phyloP scores from a whole-genome alignment of 2,113 vertebrate genomes.

The Propithecus coquereli region DNA sequence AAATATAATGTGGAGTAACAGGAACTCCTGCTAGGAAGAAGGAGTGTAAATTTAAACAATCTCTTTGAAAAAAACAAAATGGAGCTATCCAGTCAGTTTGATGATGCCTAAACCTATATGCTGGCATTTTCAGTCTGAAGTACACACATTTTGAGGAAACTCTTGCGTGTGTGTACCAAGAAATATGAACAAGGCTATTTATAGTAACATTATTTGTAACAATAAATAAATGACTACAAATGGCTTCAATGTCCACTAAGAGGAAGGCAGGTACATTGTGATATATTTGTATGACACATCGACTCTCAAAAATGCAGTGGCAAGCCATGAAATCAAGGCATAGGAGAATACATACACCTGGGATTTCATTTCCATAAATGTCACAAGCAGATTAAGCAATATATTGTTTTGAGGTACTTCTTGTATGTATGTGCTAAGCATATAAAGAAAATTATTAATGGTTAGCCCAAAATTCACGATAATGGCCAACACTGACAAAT shows the following conservation, averaged over 20 bases:
- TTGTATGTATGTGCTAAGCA: accelerated
- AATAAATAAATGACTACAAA: background rate
- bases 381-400: background rate
- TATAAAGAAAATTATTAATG: background rate
- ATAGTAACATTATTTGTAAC: background rate
- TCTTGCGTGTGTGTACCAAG: background rate
- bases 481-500: background rate
- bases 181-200: background rate
- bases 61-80: background rate
- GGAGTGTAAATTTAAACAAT: background rate
- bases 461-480: background rate
- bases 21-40: background rate
- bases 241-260: too few relatives aligned
- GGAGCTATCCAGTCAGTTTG: too few relatives aligned
- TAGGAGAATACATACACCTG: accelerated
- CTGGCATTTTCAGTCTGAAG: accelerated
- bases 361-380: background rate
- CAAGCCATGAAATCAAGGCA: background rate
- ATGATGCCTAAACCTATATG: background rate
- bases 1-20: too few relatives aligned
- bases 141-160: background rate
- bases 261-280: background rate
- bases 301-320: background rate
- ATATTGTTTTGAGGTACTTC: background rate
- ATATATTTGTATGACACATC: too few relatives aligned